Conservation (phyloP, 2,888 invertebrate species). For the Euclidia mi region DNA sequence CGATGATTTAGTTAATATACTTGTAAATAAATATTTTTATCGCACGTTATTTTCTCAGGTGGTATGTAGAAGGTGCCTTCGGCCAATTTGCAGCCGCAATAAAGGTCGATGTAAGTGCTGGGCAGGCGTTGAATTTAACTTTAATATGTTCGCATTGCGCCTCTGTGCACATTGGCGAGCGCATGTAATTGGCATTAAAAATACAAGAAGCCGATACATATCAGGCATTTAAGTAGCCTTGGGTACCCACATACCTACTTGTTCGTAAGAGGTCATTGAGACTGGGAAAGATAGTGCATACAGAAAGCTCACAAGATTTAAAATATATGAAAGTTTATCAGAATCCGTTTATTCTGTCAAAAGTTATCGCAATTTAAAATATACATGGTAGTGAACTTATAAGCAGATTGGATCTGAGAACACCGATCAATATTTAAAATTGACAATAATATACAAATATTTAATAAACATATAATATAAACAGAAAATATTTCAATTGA, state of each 20-base stretch:
- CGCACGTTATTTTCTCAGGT: conserved; percentile 26
- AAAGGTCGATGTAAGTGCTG: conserved; percentile 67
- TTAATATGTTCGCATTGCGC: conserved; percentile 84
- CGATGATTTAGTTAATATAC: conserved; percentile 37
- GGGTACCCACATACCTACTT: conserved; percentile 25
- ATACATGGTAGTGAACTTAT: too few species aligned
- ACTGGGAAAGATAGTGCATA: conserved; percentile 22
- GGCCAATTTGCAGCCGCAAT: conserved; percentile 56
- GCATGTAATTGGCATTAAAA: conserved; percentile 64
- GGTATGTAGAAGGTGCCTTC: conserved; percentile 30
- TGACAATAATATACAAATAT: too few species aligned
- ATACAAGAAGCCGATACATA: conserved; percentile 56
- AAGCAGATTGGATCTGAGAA: too few species aligned
- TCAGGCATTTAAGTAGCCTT: conserved; percentile 43
- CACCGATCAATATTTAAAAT: too few species aligned
- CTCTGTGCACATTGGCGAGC: conserved; percentile 54
- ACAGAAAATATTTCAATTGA: too few species aligned
- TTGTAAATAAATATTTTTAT: conserved; percentile 39
- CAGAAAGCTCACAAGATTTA: too few species aligned
- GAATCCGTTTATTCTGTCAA: too few species aligned
- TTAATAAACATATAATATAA: too few species aligned
- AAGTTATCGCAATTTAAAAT: too few species aligned
- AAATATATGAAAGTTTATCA: conserved; percentile 40
- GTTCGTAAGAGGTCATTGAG: conserved; percentile 32
- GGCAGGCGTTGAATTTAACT: conserved; percentile 73